Evolutionary conservation across 2,113 vertebrate species (phyloP), one percentile per base, ranked within the genome.

Genomic region (Zosterops hypoxanthus): DNA sequence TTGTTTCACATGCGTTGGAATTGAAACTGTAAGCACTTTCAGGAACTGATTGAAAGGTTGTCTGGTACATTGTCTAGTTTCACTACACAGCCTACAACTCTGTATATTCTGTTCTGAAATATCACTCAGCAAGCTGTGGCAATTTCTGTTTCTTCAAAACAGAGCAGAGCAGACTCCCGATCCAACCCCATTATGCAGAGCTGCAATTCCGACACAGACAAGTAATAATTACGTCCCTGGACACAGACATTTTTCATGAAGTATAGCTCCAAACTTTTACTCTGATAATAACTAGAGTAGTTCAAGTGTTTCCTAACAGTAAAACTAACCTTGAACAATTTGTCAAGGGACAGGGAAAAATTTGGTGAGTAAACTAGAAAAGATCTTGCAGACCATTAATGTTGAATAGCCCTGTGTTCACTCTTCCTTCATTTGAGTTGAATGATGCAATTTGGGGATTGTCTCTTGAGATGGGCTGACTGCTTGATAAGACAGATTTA

Each of bases 1-100:
- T 60, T 93, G 49, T 96, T 94, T 96, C 80, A 93, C 86, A 72
- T 92, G 72, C 83, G 79, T 89, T 89, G n/a, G 85, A 80, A 94
- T 42, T 77, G 83, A 92, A 94, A 79, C 60, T 3, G 5, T 69
- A 94, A 93, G 92, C 60, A 78, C 71, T 95, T 94, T 77, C 21
- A 94, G 52, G 31, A 95, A 77, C 60, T 83, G 85, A 94, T 5
- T 93, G 87, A 95, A 96, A 90, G 55, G 36, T 52, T 79, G 42
- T 56, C 89, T 91, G 55, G 66, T 82, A 65, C 36, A 53, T 33
- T 31, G 8, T 63, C 85, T 91, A 49, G 44, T 86, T 86, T 88
- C 29, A 80, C 68, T 52, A 44, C 12, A 33, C 44, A 57, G 25
- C 50, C 63, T 77, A 39, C 44, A 95, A 73, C 12, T 9, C 29